phyloP scores from a whole-genome alignment of 1,140 invertebrate species.

The Neodiprion virginianus region DNA sequence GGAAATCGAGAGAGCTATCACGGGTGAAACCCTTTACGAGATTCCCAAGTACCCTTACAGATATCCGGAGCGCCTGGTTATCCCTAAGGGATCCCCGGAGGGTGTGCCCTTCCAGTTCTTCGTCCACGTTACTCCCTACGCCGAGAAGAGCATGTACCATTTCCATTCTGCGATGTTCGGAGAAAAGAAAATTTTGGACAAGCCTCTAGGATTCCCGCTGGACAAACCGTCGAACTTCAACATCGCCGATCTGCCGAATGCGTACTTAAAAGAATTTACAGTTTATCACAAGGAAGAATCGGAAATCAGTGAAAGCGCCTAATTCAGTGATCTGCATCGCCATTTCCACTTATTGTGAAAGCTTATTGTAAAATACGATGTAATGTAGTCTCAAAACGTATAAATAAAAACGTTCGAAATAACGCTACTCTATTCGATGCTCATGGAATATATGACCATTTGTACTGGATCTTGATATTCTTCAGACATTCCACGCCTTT shows the following conservation, averaged over 20 bases:
- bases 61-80: slow-evolving; percentile 53
- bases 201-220: slow-evolving; percentile 72
- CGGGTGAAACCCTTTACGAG: slow-evolving; percentile 53
- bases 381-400: too few relatives aligned
- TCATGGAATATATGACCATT: too few relatives aligned
- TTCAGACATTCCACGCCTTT: too few relatives aligned
- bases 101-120: slow-evolving; percentile 60
- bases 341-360: too few relatives aligned
- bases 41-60: slow-evolving; percentile 43
- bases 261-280: slow-evolving; percentile 52
- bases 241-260: slow-evolving; percentile 54
- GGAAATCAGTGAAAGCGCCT: not conserved
- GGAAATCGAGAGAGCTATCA: slow-evolving; percentile 49
- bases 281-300: slow-evolving; percentile 44
- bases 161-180: slow-evolving; percentile 46
- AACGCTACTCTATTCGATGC: too few relatives aligned
- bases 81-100: slow-evolving; percentile 55
- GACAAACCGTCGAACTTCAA: slow-evolving; percentile 61
- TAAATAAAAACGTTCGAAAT: too few relatives aligned
- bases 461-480: too few relatives aligned
- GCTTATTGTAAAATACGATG: too few relatives aligned
- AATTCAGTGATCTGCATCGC: too few relatives aligned
- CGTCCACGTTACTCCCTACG: slow-evolving; percentile 53
- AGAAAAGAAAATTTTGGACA: slow-evolving; percentile 58
- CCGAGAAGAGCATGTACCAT: slow-evolving; percentile 38